These are phyloP conservation scores for Euura lappo DNA, from an alignment of 1,140 invertebrate species.

Conservation along the genomic window DNA sequence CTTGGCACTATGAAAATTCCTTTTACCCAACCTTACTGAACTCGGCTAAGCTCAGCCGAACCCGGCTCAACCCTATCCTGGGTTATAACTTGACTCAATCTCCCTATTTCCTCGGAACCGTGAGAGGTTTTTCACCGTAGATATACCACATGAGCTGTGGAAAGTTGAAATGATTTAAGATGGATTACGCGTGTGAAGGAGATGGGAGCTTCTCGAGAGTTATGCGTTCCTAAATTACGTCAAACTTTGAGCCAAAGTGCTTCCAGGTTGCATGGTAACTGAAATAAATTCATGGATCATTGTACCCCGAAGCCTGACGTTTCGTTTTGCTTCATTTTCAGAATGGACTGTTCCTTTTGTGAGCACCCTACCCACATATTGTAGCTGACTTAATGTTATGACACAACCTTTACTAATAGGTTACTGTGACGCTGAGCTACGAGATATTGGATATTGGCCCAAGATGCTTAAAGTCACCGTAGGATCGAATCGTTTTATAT, in stretches of 20 bases:
- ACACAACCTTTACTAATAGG: background rate
- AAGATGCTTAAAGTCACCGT: background rate
- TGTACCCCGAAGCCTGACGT: too few relatives aligned
- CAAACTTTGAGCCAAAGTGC: background rate
- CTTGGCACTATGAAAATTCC: background rate
- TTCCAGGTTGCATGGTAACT: too few relatives aligned
- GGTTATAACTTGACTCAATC: background rate
- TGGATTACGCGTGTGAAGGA: slow-evolving; percentile 2
- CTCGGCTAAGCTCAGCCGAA: background rate
- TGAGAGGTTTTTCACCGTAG: background rate
- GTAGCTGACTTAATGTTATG: background rate
- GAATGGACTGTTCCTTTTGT: background rate
- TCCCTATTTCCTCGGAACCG: background rate
- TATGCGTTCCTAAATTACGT: background rate
- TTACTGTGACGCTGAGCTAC: slow-evolving; percentile 1
- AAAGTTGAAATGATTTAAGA: slow-evolving; percentile 7
- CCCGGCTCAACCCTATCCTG: background rate
- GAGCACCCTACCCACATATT: background rate
- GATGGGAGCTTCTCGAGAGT: background rate
- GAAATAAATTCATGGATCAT: too few relatives aligned
- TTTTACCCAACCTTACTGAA: background rate
- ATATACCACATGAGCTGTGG: background rate
- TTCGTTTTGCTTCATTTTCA: background rate
- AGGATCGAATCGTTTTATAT: background rate
- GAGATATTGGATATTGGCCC: background rate